phyloP scores from a whole-genome alignment of 2,888 invertebrate genomes.

The Aleiodes testaceus region DNA sequence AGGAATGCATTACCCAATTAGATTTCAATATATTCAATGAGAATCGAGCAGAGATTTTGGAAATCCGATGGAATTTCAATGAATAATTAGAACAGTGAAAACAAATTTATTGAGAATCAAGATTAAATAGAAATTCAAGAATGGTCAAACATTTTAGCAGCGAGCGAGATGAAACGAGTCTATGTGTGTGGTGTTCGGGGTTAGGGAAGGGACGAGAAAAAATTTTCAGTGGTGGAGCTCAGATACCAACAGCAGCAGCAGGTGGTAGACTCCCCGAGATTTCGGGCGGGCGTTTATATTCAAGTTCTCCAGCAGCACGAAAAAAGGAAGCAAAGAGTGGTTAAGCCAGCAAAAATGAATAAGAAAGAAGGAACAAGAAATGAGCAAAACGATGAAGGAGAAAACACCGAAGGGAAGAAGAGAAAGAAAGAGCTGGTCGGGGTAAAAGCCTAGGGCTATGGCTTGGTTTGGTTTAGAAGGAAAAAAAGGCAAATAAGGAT shows the following conservation, averaged over 20 bases:
- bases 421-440: slow-evolving; percentile 12
- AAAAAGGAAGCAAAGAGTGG: slow-evolving; percentile 40
- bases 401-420: slow-evolving; percentile 36
- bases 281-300: slow-evolving; percentile 48
- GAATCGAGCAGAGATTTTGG: too few relatives aligned
- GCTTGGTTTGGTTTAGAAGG: slow-evolving; percentile 16
- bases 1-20: too few relatives aligned
- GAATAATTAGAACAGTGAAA: too few relatives aligned
- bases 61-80: too few relatives aligned
- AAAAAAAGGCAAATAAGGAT: slow-evolving; percentile 35
- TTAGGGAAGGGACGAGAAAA: neutral
- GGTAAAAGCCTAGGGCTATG: slow-evolving; percentile 25
- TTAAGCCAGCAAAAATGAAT: slow-evolving; percentile 40
- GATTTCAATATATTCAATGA: too few relatives aligned
- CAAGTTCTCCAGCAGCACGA: slow-evolving; percentile 34
- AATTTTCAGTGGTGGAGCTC: slow-evolving; percentile 4
- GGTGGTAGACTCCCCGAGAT: slow-evolving; percentile 49
- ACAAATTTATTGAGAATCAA: too few relatives aligned
- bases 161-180: neutral
- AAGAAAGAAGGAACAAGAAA: slow-evolving; percentile 40
- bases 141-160: neutral
- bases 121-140: too few relatives aligned
- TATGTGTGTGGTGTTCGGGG: slow-evolving; percentile 1
- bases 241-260: slow-evolving; percentile 39
- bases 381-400: neutral